These are phyloP conservation scores for Trachemys scripta DNA, from an alignment of 2,113 vertebrate species.

Conservation along the genomic window DNA sequence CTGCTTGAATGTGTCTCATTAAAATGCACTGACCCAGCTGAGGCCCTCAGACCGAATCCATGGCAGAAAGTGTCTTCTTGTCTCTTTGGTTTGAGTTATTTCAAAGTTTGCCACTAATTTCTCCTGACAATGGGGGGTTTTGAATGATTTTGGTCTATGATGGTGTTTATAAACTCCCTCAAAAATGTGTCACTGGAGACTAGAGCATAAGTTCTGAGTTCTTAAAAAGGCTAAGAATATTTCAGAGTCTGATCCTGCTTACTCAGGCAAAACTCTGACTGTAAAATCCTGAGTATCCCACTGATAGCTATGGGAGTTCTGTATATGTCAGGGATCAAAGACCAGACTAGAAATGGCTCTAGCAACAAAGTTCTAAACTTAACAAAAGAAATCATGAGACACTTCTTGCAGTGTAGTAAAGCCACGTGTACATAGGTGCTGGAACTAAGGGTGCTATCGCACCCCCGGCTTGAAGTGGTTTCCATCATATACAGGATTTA, in stretches of 20 bases:
- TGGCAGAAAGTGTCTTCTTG: constrained; percentile 66
- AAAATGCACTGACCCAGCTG: constrained; percentile 61
- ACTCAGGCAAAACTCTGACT: neutral
- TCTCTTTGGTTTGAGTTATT: constrained; percentile 76
- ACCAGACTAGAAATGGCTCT: constrained; percentile 52
- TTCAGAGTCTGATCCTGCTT: neutral
- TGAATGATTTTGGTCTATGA: constrained; percentile 52
- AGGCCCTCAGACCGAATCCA: constrained; percentile 60
- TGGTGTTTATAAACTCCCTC: neutral
- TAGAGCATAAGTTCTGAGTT: neutral
- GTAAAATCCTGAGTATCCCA: neutral
- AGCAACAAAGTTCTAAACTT: constrained; percentile 47
- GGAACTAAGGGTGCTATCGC: too few species aligned
- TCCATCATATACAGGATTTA: too few species aligned
- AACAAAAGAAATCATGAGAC: neutral
- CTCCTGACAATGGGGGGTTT: constrained; percentile 55
- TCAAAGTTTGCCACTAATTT: constrained; percentile 71
- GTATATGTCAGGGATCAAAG: constrained; percentile 21
- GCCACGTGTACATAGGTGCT: constrained; percentile 1
- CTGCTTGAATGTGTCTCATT: constrained; percentile 64
- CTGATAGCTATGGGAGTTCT: constrained; percentile 6
- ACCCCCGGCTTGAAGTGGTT: too few species aligned
- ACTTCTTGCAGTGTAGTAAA: constrained; percentile 20
- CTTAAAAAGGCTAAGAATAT: neutral
- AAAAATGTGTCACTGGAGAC: constrained; percentile 45